Evolutionary conservation across 2,113 vertebrate genomes (phyloP), one percentile per base, ranked within the genome.

Genomic region (Phaethon lepturus): DNA sequence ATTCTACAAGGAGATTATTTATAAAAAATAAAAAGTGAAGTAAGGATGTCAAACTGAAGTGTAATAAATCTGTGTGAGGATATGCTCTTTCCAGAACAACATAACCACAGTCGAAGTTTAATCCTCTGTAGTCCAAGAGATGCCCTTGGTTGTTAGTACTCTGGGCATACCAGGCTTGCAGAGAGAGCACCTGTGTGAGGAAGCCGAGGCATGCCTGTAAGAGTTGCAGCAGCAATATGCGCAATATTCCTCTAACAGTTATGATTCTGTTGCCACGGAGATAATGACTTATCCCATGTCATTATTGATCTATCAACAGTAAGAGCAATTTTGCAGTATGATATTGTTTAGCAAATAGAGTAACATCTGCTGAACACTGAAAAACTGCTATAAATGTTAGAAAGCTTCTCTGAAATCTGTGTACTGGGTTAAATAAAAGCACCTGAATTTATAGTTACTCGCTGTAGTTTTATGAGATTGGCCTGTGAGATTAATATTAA

Each of bases 301-400:
- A 95, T 98, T 98, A 97, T 98, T 97, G 82, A 98, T 98, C 98
- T 29, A 42, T 67, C 97, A 97, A 98, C 98, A 98, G 98, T 72
- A 49, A 98, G 96, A 98, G 94, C 68, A 98, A 91, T 75, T 69
- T 77, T 74, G 98, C 98, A 98, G 98, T 97, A 56, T 42, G 98
- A 97, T 99, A 92, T 98, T 98, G 97, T 98, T 98, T 83, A 86
- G 97, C 98, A 98, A 95, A 91, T 55, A 19, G 47, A 98, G 97
- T 45, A 67, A 59, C 9, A 38, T 96, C 95, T 98, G 98, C 95
- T 98, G 90, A 96, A 97, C 97, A 98, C 98, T 98, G 74, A 91
- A 95, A 76, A 86, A 90, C 98, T 98, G 98, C 98, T 94, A 98
- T 96, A 98, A 47, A 58, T 58, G 16, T 35, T 96, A 38, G 49